Conservation (phyloP, 35 echinoderm and acorn worm genomes). For the Heliocidaris tuberculata region DNA sequence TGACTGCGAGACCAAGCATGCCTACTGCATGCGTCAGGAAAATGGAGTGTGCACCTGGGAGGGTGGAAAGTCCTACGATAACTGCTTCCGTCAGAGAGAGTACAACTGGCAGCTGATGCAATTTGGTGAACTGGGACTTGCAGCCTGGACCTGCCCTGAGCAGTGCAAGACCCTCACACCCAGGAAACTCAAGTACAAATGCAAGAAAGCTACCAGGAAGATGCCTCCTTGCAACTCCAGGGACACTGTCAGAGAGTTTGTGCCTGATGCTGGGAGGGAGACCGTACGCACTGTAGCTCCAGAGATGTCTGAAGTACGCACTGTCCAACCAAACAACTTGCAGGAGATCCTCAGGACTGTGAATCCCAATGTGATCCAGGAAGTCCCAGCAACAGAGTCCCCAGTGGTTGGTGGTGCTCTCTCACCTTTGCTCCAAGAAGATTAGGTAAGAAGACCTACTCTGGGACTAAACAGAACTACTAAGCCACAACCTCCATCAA, state of each 20-base stretch:
- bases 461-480: background rate
- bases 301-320: background rate
- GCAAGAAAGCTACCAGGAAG: constrained; percentile 38
- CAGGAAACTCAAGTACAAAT: constrained; percentile 47
- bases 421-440: background rate
- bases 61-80: constrained; percentile 20
- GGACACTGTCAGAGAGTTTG: background rate
- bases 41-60: constrained; percentile 55
- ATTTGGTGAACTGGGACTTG: background rate
- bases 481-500: too few species aligned
- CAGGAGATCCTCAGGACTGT: background rate
- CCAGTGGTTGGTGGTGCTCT: background rate
- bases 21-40: constrained; percentile 36
- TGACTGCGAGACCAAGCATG: constrained; percentile 55
- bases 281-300: background rate
- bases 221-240: background rate
- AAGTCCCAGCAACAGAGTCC: background rate
- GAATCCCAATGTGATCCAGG: background rate
- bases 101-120: constrained; percentile 50
- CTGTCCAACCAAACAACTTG: background rate
- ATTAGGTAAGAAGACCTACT: background rate
- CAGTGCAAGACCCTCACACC: constrained; percentile 40
- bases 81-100: constrained; percentile 56
- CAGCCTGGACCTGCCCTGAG: constrained; percentile 49
- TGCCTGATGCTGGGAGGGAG: background rate